Evolutionary conservation across 2,113 vertebrate species (phyloP), one percentile per base, ranked within the genome.

Genomic region (Callorhinus ursinus): DNA sequence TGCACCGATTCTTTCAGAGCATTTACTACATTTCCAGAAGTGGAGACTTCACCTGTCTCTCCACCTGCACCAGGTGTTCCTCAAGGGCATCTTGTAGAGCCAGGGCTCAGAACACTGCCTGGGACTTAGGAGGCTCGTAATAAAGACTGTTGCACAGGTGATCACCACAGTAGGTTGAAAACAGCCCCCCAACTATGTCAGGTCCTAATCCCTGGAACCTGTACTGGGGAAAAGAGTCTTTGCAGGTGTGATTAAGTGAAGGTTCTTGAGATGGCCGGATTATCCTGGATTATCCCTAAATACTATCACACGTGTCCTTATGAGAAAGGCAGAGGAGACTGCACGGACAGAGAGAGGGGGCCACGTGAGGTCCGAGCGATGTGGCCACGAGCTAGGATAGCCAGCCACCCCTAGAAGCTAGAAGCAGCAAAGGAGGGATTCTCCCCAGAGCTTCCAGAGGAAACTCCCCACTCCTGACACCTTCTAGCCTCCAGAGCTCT

Each of bases 361-460:
- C 0, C 0, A 55, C 0, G 12, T 36, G 53, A 91, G 71, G 10
- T 24, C 4, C 0, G 39, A 57, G 13, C 1, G 36, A 59, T 0
- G 61, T 1, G 8, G 46, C 51, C 77, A 42, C 10, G n/a, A 84
- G 63, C 53, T 39, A 49, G 93, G 76, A 71, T 8, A 13, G 42
- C 14, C 7, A 7, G 81, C 2, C 22, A 19, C 26, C 53, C 4
- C 76, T 39, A 21, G 65, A 57, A 74, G 53, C 81, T 1, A 11
- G 14, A 67, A 33, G 76, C 61, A 51, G 57, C 51, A 7, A 63
- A 33, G 33, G 31, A 21, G 0, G 2, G 63, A 13, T 51, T 11
- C 24, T 39, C 15, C 14, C 28, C 6, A 36, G 42, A 46, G 36
- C 46, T 39, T 69, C 53, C 0, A 0, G 55, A 53, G 39, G 36